Evolutionary conservation across 2,888 invertebrate species (phyloP).

Genomic region (Stratiomys singularior): DNA sequence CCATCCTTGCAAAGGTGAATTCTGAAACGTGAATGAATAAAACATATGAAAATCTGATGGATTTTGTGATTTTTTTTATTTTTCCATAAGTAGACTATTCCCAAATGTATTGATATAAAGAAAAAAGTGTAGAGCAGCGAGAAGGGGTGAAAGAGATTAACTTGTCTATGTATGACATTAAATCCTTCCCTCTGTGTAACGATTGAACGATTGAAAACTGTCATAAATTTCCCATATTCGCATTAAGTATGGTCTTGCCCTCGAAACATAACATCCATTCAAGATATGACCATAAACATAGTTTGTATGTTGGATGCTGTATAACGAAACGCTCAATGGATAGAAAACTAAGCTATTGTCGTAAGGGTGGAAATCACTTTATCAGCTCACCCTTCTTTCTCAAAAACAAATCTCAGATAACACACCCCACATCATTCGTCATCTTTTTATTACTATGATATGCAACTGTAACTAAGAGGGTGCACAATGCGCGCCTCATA

Average conservation of each 20-base stretch:
- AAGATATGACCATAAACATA: conserved; percentile 37
- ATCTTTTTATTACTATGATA: conserved; percentile 36
- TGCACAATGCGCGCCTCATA: conserved; percentile 17
- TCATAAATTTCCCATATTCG: conserved; percentile 52
- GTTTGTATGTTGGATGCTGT: conserved; percentile 8
- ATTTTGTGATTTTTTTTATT: no score
- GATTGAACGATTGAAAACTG: conserved; percentile 47
- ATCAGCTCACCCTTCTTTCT: conserved; percentile 48
- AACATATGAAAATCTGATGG: no score
- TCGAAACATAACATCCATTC: conserved; percentile 33
- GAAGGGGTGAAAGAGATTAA: conserved; percentile 44
- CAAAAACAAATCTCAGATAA: conserved; percentile 47
- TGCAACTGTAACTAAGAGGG: conserved; percentile 44
- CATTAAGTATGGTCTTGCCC: conserved; percentile 50
- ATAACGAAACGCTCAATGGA: conserved; percentile 37
- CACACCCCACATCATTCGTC: conserved; percentile 50
- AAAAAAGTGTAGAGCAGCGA: no score
- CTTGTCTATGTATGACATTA: conserved; percentile 35
- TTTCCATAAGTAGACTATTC: no score
- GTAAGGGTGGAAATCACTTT: conserved; percentile 52
- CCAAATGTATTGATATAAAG: no score
- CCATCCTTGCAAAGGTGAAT: no score
- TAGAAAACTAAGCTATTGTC: conserved; percentile 22
- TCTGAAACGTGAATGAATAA: no score
- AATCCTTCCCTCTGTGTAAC: conserved; percentile 29